Evolutionary conservation across 30 jellyfish, hydroid and myxozoan genomes (phyloP), one percentile per base, ranked within the genome.

Genomic region (Turritopsis rubra): DNA sequence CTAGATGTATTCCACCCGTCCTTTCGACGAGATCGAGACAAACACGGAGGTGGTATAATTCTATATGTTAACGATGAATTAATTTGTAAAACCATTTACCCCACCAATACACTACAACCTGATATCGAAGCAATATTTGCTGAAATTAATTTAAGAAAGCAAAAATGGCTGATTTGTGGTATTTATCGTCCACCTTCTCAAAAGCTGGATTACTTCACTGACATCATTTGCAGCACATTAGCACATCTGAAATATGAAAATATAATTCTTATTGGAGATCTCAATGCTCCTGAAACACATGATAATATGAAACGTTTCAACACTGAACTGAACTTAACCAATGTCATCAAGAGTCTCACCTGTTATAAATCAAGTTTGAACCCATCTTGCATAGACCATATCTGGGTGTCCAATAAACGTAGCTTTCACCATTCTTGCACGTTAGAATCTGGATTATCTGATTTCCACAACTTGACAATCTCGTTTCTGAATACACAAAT

Each of bases 391-490:
- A 60, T 60, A 18, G n/a, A n/a, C n/a, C n/a, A n/a, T n/a, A n/a
- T n/a, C n/a, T n/a, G n/a, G n/a, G n/a, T n/a, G n/a, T n/a, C 73
- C 73, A 60, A 60, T 60, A 60, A 60, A 60, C 73, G 73, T 60
- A 60, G 73, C 21, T 60, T 60, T 60, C 73, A 60, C 19, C 0
- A 60, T 60, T 60, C 0, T 18, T 60, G 73, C 73, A 60, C 73
- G 19, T 21, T 60, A 23, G 73, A 60, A 0, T 18, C 22, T 60
- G 73, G 73, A 60, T 60, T 60, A 60, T 60, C 73, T 23, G 73
- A 60, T 60, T 60, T 60, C 21, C 73, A 60, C 73, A 60, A 60
- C 19, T 18, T 60, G 73, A 60, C 73, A 60, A 60, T 60, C 19
- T 60, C 73, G 21, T 60, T 60, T 60, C 21, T 60, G 21, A 60